Evolutionary conservation across 2,113 vertebrate species (phyloP), one percentile per base, ranked within the genome.

Genomic region (Willisornis vidua): DNA sequence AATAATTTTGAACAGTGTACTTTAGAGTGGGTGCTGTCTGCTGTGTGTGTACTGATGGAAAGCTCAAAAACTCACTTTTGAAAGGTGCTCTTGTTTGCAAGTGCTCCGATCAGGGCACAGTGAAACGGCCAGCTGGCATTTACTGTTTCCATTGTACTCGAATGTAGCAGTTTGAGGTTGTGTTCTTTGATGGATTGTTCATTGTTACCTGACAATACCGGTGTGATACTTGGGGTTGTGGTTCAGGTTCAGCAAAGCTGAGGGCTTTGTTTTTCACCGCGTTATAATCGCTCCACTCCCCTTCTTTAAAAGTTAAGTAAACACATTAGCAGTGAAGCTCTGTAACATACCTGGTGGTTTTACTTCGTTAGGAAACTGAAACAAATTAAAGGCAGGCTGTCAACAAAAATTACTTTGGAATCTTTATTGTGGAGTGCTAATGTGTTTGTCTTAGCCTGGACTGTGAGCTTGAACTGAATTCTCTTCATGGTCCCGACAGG

Each of bases 271-370:
- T 91, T 95, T 77, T 84, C 7, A 6, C 33, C 67, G 72, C 23
- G 16, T 22, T 91, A n/a, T 26, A 84, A 57, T 54, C 73, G 52
- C 61, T 89, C 70, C 55, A 31, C 45, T 92, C 59, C 39, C 54
- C n/a, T 81, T 83, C 87, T 94, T 79, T 35, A 49, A 87, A 90
- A 88, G 73, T 71, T 78, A 88, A 91, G 73, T 72, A 94, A 95
- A 90, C 54, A 84, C 52, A 22, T 52, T 85, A 82, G n/a, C 39
- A 80, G 43, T 61, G 76, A 85, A 94, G 71, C 48, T 86, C 9
- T 31, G 18, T 35, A 52, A 45, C 11, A 9, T 65, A 52, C 4
- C 14, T 45, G 11, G 5, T 65, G 37, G 26, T 88, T 43, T 41
- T 84, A 68, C 31, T 92, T 94, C 18, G 19, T 51, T 84, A 88